Base-by-base conservation (phyloP, 2,888 invertebrate species). In the Willowsia nigromaculata region DNA sequence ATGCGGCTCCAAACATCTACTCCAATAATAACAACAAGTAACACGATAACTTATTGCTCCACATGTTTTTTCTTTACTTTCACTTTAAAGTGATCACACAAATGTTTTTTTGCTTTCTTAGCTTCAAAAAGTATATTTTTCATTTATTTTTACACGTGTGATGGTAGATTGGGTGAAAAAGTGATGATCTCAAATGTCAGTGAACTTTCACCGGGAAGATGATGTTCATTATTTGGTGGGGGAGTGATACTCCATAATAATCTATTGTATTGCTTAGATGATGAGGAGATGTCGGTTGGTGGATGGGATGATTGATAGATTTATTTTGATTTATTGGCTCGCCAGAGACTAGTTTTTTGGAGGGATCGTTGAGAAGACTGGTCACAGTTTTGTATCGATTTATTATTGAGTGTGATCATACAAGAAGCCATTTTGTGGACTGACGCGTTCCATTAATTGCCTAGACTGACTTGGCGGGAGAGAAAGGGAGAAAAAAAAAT, bases 391-490 rank as follows among this genome's bases (percentile, higher is more conserved):
- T 50, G 50, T 13, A 47, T 47, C 47, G 50, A 13, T 47, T 9
- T 13, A n/a, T n/a, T 50, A 13, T 18, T 6, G 50, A 50, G 15
- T 50, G 11, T 50, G 50, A 15, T n/a, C 11, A 13, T 6, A 2
- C 18, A 50, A 50, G 50, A n/a, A 50, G 50, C 50, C 18, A 25
- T 68, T 4, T 18, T 25, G 18, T 37, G 68, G 18, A 33, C 68
- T 68, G 68, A 68, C 68, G 68, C 68, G 37, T 68, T 3, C 37
- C 37, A 68, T 68, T 37, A 68, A 68, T 68, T 68, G 68, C 37
- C 68, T 68, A 13, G 68, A 68, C 7, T 18, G 18, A 0, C 13
- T 37, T n/a, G 13, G 13, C 13, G 13, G 27, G 25, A 59, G 25
- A 59, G 59, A 59, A 13, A 59, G 59, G 11, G 22, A 13, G 22